Conservation (phyloP, 2,888 invertebrate genomes). For the Rhingia rostrata region DNA sequence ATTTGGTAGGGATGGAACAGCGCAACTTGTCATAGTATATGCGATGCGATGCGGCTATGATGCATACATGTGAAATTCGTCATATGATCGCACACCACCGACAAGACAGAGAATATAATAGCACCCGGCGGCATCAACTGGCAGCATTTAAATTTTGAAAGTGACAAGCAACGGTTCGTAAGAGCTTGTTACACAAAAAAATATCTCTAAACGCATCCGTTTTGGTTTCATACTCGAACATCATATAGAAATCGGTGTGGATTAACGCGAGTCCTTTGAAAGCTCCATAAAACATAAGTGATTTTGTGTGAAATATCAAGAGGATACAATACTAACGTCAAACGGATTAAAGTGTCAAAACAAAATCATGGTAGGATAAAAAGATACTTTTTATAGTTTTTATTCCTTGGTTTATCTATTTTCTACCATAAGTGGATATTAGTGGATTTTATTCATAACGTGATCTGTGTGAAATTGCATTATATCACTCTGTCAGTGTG, state of each 20-base stretch:
- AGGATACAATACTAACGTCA: constrained; percentile 13
- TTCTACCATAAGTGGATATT: constrained; percentile 24
- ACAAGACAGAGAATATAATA: constrained; percentile 79
- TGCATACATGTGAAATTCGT: constrained; percentile 71
- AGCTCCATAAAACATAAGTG: constrained; percentile 13
- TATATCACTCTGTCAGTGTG: neutral
- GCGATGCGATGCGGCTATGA: constrained; percentile 65
- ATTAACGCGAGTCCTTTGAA: constrained; percentile 38
- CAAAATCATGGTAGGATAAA: constrained; percentile 61
- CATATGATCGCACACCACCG: constrained; percentile 54
- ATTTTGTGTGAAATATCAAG: constrained; percentile 19
- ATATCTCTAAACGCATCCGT: constrained; percentile 36
- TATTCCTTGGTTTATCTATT: constrained; percentile 3
- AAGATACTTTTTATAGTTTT: constrained; percentile 9
- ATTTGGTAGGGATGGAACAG: constrained; percentile 57
- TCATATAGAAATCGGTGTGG: constrained; percentile 40
- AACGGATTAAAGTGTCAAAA: constrained; percentile 51
- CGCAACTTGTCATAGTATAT: constrained; percentile 50
- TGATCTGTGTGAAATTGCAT: constrained; percentile 51
- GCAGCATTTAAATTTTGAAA: constrained; percentile 82
- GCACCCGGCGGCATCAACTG: constrained; percentile 80
- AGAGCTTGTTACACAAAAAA: constrained; percentile 67
- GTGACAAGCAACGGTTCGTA: constrained; percentile 81
- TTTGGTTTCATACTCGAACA: constrained; percentile 6
- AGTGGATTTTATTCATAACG: constrained; percentile 29